These are phyloP conservation scores for Abramis brama DNA, from an alignment of 2,113 vertebrate genomes.

Conservation along the genomic window DNA sequence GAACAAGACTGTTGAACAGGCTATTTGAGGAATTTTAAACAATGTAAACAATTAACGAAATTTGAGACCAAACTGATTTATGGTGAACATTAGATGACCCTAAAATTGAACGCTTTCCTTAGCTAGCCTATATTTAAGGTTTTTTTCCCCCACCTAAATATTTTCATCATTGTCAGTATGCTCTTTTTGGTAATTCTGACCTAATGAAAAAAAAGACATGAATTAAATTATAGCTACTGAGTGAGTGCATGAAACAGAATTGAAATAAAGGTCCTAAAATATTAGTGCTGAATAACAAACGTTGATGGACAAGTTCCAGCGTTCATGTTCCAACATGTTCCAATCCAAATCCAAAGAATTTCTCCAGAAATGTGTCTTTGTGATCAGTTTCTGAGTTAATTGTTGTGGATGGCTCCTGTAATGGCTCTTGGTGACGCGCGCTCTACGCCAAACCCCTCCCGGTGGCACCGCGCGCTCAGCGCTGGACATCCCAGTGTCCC, in stretches of 20 bases:
- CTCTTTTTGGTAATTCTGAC: too few relatives aligned
- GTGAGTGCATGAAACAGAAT: too few relatives aligned
- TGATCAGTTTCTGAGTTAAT: background rate
- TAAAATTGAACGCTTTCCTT: background rate
- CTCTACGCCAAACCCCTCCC: conserved; percentile 11
- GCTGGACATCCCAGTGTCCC: conserved; percentile 39
- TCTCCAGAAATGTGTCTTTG: background rate
- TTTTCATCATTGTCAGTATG: too few relatives aligned
- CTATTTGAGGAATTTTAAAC: too few relatives aligned
- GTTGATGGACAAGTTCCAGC: background rate
- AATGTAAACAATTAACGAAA: too few relatives aligned
- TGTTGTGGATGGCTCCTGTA: background rate
- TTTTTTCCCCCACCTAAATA: background rate
- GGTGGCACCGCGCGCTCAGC: conserved; percentile 53
- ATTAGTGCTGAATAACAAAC: background rate
- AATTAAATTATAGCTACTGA: too few relatives aligned
- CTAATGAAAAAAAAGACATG: too few relatives aligned
- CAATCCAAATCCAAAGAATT: background rate
- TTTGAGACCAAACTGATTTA: too few relatives aligned
- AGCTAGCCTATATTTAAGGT: background rate
- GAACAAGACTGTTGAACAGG: too few relatives aligned
- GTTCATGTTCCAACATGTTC: background rate
- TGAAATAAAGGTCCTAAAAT: background rate
- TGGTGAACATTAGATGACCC: background rate
- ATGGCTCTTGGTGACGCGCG: background rate